Conservation (phyloP, 2,113 vertebrate species). For the Dromaius novaehollandiae region DNA sequence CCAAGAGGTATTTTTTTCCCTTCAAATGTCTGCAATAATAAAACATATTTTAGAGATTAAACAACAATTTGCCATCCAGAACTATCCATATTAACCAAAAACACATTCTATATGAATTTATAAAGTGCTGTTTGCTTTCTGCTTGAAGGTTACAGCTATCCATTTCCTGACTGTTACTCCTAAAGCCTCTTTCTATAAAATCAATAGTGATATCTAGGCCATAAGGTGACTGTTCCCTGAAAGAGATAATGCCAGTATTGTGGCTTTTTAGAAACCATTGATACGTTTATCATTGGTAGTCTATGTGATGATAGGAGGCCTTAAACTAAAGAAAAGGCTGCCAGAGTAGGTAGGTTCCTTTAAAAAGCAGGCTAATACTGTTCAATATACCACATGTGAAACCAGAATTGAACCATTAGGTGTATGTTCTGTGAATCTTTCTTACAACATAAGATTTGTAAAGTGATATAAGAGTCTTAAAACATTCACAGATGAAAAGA, state of each 20-base stretch:
- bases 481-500: too few relatives aligned
- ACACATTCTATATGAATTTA: background rate
- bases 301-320: background rate
- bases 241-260: background rate
- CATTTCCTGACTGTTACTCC: background rate
- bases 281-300: background rate
- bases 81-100: background rate
- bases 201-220: background rate
- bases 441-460: too few relatives aligned
- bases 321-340: background rate
- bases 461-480: too few relatives aligned
- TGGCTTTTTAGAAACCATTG: background rate
- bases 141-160: background rate
- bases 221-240: background rate
- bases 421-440: too few relatives aligned
- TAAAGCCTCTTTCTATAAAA: background rate
- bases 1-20: background rate
- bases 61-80: background rate
- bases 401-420: too few relatives aligned
- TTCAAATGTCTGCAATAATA: background rate
- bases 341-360: background rate
- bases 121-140: background rate
- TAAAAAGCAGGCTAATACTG: background rate
- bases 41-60: background rate
- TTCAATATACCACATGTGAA: too few relatives aligned